Evolutionary conservation across 2,888 invertebrate genomes (phyloP), one percentile per base, ranked within the genome.

Genomic region (Gibbula magus): DNA sequence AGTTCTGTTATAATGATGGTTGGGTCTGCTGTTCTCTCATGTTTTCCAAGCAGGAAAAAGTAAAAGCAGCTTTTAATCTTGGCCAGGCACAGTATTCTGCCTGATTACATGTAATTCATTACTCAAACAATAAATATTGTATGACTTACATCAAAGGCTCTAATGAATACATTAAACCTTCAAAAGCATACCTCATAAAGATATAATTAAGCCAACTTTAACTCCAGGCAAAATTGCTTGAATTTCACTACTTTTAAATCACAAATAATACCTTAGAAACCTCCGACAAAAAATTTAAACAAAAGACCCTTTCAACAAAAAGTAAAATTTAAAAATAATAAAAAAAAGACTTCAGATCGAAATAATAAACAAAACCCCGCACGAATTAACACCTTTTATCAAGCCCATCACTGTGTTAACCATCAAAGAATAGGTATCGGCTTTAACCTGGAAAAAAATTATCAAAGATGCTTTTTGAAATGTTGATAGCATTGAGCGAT

Each of bases 181-280:
- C 56, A 56, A 70, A 70, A 70, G 70, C 70, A 32, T 70, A 70
- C 35, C 70, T 70, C 70, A 70, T 70, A 70, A 70, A 70, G 70
- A 70, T 70, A 70, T 70, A 70, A 70, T 70, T 70, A 70, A 32
- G 70, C 70, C 29, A 70, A 39, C 32, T 39, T 39, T 70, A 35
- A 70, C 70, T 70, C n/a, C 35, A 35, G 70, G 70, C 70, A 70
- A 70, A 70, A 70, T 70, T 20, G 39, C 70, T 70, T 18, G 20
- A 35, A 70, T 70, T 70, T 70, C 70, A 70, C 70, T 35, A 32
- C 70, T 70, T 70, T 39, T n/a, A 70, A 70, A 70, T 70, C 25
- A 61, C 61, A 29, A 61, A 61, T 61, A 61, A 61, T 61, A 61
- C 61, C 61, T 29, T 29, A 61, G 61, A 61, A 61, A 61, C 25